Percentiles rank a stretch among this genome's conserved stretches.
These are phyloP conservation scores for Eilema sororculum DNA, from an alignment of 2,888 invertebrate species.

Conservation along the genomic window DNA sequence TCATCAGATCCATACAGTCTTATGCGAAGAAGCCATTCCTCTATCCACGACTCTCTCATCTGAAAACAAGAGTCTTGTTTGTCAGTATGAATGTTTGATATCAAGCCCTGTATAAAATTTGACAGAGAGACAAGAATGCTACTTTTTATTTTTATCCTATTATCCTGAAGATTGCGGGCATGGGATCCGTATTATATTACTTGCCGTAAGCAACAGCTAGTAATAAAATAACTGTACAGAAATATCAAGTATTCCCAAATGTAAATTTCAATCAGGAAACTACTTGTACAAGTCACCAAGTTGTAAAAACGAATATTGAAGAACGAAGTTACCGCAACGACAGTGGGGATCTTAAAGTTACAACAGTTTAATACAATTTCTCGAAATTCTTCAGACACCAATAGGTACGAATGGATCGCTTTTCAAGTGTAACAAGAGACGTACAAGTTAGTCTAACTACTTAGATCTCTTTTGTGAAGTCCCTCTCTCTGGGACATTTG, in stretches of 20 bases:
- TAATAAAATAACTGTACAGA: neutral
- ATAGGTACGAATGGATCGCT: conserved; percentile 28
- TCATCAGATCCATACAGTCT: neutral
- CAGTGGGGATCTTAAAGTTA: conserved; percentile 28
- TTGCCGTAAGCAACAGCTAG: neutral
- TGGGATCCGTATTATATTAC: neutral
- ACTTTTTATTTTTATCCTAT: too few species aligned
- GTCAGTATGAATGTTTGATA: neutral
- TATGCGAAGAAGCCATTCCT: neutral
- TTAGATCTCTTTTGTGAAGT: neutral
- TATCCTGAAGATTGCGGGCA: neutral
- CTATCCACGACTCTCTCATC: neutral
- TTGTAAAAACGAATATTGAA: conserved; percentile 22
- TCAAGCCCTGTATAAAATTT: neutral
- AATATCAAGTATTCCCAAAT: neutral
- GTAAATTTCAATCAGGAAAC: conserved; percentile 15
- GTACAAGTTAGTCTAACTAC: neutral
- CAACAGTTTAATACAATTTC: conserved; percentile 36
- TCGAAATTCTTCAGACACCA: conserved; percentile 23
- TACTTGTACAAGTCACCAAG: conserved; percentile 11
- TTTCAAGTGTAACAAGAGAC: conserved; percentile 19
- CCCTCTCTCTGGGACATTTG: neutral
- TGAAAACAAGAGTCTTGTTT: neutral
- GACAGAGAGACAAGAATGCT: neutral
- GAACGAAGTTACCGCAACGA: conserved; percentile 25